Evolutionary conservation across 2,113 vertebrate species (phyloP).

Genomic region (Dendropsophus ebraccatus): DNA sequence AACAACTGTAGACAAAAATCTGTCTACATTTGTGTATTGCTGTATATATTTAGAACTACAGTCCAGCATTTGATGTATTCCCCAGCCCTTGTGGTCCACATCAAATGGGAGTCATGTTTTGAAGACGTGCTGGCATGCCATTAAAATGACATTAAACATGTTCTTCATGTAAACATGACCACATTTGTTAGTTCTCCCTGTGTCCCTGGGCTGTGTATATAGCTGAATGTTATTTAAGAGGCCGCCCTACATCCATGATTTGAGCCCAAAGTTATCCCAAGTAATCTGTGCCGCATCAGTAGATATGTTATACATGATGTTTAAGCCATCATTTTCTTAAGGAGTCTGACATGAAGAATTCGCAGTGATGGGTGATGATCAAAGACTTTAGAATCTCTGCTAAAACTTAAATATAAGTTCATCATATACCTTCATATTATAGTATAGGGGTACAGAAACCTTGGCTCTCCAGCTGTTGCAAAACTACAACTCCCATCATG

Average conservation of each 20-base stretch:
- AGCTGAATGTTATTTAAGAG: neutral
- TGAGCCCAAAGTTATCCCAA: neutral
- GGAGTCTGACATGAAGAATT: constrained; percentile 33
- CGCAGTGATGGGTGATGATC: constrained; percentile 25
- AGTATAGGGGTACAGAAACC: too few relatives aligned
- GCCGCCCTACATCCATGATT: neutral
- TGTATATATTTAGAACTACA: neutral
- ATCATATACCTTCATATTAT: too few relatives aligned
- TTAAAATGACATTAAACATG: constrained; percentile 41
- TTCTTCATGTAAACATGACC: constrained; percentile 27
- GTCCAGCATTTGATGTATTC: neutral
- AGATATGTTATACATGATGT: neutral
- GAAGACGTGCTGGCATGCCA: constrained; percentile 12
- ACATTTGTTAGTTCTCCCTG: constrained; percentile 31
- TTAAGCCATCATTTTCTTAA: neutral
- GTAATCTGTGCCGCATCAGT: constrained; percentile 19
- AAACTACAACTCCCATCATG: too few relatives aligned
- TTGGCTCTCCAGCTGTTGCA: too few relatives aligned
- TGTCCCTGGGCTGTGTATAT: constrained; percentile 12
- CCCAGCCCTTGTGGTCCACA: neutral
- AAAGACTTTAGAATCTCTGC: constrained; percentile 27
- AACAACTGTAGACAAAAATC: neutral
- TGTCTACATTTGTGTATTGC: neutral
- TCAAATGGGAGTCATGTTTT: neutral
- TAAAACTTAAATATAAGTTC: neutral